Percentiles rank a stretch among this genome's conserved stretches.
These are phyloP conservation scores for Ochropleura plecta DNA, from an alignment of 2,888 invertebrate species.

Conservation along the genomic window DNA sequence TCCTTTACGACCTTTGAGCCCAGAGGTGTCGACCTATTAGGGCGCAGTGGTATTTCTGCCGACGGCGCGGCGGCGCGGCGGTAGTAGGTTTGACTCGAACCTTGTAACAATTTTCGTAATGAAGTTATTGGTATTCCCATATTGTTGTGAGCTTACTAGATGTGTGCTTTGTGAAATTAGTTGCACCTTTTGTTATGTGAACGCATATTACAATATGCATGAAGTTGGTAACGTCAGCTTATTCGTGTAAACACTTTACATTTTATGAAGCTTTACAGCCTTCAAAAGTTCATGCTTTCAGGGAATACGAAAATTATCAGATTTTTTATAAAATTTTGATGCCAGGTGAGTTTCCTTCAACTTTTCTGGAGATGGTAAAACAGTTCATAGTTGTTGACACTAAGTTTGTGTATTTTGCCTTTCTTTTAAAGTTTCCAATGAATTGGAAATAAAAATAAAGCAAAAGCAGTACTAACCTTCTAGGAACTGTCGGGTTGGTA, in stretches of 20 bases:
- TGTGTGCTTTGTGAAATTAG: not conserved
- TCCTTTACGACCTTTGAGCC: too few species aligned
- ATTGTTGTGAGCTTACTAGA: not conserved
- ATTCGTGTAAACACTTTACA: not conserved
- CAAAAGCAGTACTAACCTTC: slow-evolving; percentile 78
- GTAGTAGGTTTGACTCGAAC: slow-evolving; percentile 8
- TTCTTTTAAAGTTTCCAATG: not conserved
- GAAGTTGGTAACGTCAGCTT: not conserved
- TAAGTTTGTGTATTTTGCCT: not conserved
- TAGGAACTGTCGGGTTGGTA: slow-evolving; percentile 87
- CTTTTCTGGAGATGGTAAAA: not conserved
- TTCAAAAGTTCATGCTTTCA: not conserved
- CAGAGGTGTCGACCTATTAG: too few species aligned
- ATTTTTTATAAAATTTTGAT: not conserved
- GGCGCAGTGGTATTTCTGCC: not conserved
- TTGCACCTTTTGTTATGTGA: not conserved
- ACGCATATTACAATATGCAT: not conserved
- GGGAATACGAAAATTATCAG: not conserved
- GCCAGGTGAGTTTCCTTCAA: not conserved
- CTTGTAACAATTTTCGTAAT: not conserved
- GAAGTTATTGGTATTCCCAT: not conserved
- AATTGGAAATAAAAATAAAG: not conserved
- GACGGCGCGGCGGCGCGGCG: too few species aligned
- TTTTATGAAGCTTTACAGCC: not conserved
- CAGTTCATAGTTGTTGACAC: not conserved